phyloP scores from a whole-genome alignment of 2,113 vertebrate genomes.

The Genyomyrus donnyi region DNA sequence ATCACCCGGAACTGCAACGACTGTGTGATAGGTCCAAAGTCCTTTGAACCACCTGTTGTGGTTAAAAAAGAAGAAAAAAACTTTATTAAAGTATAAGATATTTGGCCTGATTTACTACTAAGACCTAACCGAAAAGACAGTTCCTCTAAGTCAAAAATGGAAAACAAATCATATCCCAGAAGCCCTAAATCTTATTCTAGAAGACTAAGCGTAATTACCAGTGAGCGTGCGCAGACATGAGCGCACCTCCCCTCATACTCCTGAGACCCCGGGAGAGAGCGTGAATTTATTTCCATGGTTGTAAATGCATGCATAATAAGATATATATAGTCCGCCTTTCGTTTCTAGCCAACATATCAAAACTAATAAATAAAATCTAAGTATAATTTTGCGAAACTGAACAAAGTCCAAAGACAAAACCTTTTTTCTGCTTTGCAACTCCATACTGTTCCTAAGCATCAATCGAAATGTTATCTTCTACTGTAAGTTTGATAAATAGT shows the following conservation, averaged over 20 bases:
- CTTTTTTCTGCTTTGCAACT: neutral
- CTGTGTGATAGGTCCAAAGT: neutral
- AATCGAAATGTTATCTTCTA: neutral
- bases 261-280: neutral
- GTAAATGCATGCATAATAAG: neutral
- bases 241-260: neutral
- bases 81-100: neutral
- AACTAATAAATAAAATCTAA: neutral
- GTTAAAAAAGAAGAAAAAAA: neutral
- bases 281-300: neutral
- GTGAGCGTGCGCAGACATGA: neutral
- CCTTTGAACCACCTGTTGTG: neutral
- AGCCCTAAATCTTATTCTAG: neutral
- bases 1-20: neutral
- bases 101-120: neutral
- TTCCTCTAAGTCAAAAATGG: neutral
- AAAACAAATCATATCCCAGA: neutral
- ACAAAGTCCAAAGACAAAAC: neutral
- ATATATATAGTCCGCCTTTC: neutral
- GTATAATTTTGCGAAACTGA: neutral
- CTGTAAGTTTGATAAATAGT: neutral
- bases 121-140: neutral
- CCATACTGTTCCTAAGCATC: neutral
- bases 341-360: neutral
- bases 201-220: neutral